Conservation (phyloP, 2,113 vertebrate genomes). For the Scomber japonicus region DNA sequence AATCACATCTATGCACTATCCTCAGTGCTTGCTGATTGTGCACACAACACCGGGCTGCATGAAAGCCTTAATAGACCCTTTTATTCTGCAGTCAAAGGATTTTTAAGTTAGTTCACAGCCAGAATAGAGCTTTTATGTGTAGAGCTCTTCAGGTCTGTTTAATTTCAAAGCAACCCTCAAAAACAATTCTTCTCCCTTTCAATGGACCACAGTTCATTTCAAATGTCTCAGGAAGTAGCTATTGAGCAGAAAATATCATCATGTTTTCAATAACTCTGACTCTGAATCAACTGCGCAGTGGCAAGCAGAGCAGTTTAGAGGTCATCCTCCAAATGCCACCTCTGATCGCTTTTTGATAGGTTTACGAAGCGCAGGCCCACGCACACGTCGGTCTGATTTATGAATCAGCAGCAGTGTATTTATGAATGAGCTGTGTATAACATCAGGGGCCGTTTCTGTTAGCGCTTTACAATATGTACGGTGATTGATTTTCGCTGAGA, state of each 20-base stretch:
- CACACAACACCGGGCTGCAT: conserved; percentile 7
- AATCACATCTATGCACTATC: conserved; percentile 24
- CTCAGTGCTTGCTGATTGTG: conserved; percentile 1
- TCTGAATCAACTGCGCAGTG: conserved; percentile 53
- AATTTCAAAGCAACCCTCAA: conserved; percentile 53
- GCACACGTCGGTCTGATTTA: conserved; percentile 55
- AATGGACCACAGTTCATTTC: conserved; percentile 43
- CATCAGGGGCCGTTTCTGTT: conserved; percentile 35
- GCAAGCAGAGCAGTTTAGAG: conserved; percentile 61
- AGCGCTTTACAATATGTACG: neutral
- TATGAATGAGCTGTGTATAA: conserved; percentile 43
- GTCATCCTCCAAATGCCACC: conserved; percentile 70
- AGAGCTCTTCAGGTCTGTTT: conserved; percentile 43
- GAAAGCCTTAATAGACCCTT: conserved; percentile 42
- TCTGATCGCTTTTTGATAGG: conserved; percentile 57
- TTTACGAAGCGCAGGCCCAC: conserved; percentile 46
- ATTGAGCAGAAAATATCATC: conserved; percentile 64
- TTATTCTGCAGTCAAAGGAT: conserved; percentile 45
- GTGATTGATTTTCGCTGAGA: conserved; percentile 46
- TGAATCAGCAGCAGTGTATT: conserved; percentile 38
- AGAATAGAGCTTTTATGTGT: conserved; percentile 41
- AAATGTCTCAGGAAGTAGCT: conserved; percentile 65
- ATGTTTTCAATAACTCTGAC: conserved; percentile 57
- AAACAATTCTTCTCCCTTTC: conserved; percentile 58
- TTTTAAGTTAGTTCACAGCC: conserved; percentile 51